These are phyloP conservation scores for Lasiurus borealis DNA, from an alignment of 2,113 vertebrate species.

Conservation along the genomic window DNA sequence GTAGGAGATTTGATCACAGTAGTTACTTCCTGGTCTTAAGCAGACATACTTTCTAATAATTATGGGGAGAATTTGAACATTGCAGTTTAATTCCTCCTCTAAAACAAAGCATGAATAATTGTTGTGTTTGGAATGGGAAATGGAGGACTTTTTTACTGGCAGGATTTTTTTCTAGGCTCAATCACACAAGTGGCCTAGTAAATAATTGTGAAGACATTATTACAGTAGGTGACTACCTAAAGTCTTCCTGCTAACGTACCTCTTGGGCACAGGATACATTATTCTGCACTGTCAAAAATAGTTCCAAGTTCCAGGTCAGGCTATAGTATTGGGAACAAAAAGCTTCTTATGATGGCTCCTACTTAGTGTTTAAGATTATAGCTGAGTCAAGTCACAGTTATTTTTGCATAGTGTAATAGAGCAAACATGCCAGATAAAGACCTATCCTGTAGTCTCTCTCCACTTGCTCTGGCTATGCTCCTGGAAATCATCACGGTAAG, in stretches of 20 bases:
- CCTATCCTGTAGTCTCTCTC: neutral
- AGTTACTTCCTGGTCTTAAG: slow-evolving; percentile 30
- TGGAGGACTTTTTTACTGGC: neutral
- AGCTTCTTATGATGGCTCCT: slow-evolving; percentile 34
- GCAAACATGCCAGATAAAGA: neutral
- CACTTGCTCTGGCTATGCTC: neutral
- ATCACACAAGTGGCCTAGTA: neutral
- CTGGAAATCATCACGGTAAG: neutral
- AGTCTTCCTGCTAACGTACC: neutral
- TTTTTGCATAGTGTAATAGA: slow-evolving; percentile 22
- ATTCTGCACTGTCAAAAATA: slow-evolving; percentile 7
- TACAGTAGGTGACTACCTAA: neutral
- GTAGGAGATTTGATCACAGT: slow-evolving; percentile 11
- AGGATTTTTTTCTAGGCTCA: neutral
- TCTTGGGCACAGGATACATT: neutral
- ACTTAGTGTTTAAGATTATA: slow-evolving; percentile 32
- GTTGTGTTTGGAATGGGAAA: slow-evolving; percentile 3
- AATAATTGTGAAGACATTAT: slow-evolving; percentile 17
- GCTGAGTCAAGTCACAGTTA: slow-evolving; percentile 5
- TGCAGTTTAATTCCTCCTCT: slow-evolving; percentile 36
- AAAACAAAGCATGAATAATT: slow-evolving; percentile 46
- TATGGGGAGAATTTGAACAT: slow-evolving; percentile 10
- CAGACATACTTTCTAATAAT: slow-evolving; percentile 58
- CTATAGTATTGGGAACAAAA: neutral
- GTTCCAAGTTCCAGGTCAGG: neutral